These are phyloP conservation scores for Microchirus variegatus DNA, from an alignment of 2,797 vertebrate species.

Conservation along the genomic window DNA sequence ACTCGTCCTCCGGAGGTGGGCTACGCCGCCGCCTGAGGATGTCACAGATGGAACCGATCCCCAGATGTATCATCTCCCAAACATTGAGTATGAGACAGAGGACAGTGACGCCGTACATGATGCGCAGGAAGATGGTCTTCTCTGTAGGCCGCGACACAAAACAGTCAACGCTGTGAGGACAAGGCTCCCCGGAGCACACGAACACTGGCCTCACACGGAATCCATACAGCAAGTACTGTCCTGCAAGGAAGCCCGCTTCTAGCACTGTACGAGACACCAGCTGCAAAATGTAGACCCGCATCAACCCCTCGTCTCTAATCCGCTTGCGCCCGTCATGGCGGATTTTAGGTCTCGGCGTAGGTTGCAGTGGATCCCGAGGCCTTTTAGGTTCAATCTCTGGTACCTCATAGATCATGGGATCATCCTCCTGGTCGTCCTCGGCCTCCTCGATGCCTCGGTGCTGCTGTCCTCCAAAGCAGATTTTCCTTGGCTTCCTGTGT, in stretches of 20 bases:
- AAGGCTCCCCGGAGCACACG: slow-evolving; percentile 89
- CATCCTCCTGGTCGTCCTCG: slow-evolving; percentile 86
- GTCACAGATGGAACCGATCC: slow-evolving; percentile 93
- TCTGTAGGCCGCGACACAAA: slow-evolving; percentile 96
- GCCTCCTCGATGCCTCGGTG: slow-evolving; percentile 77
- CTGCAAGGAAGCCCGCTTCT: slow-evolving; percentile 92
- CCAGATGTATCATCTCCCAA: slow-evolving; percentile 98
- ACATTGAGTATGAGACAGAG: slow-evolving; percentile 92
- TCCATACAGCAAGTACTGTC: slow-evolving; percentile 96
- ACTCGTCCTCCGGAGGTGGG: slow-evolving; percentile 81
- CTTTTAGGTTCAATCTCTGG: slow-evolving; percentile 89
- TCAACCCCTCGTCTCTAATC: slow-evolving; percentile 92
- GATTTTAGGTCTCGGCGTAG: slow-evolving; percentile 83
- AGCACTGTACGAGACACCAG: slow-evolving; percentile 89
- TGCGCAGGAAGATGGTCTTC: slow-evolving; percentile 97
- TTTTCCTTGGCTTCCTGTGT: slow-evolving; percentile 81
- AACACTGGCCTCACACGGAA: slow-evolving; percentile 90
- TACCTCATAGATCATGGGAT: slow-evolving; percentile 90
- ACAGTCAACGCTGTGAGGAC: slow-evolving; percentile 95
- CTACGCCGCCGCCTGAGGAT: slow-evolving; percentile 85
- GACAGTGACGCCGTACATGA: slow-evolving; percentile 96
- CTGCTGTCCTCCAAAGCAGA: slow-evolving; percentile 84
- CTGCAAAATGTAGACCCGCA: slow-evolving; percentile 96
- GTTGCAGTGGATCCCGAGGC: slow-evolving; percentile 84
- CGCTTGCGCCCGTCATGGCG: slow-evolving; percentile 92